A percentile compares a stretch with the other conserved stretches of the same genome.
phyloP scores from a whole-genome alignment of 2,888 invertebrate genomes.

The Pyrrhosoma nymphula region DNA sequence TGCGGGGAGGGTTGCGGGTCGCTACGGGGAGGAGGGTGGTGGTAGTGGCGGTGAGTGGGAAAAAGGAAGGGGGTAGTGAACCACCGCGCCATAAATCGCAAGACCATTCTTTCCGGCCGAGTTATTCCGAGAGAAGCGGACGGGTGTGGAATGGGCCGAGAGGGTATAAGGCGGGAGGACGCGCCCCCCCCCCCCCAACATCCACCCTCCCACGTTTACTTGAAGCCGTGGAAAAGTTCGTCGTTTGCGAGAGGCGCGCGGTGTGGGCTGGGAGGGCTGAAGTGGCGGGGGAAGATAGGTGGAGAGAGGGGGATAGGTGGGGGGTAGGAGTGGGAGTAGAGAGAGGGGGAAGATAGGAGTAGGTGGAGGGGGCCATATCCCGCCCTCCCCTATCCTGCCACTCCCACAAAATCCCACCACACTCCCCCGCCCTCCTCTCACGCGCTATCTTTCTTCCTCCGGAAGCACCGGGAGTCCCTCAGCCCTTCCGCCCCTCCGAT shows the following conservation, averaged over 20 bases:
- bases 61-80: not conserved
- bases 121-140: conserved; percentile 65
- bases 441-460: conserved; percentile 54
- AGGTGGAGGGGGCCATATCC: not conserved
- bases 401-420: not conserved
- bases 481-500: conserved; percentile 2
- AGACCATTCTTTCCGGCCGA: conserved; percentile 64
- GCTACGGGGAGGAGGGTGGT: not conserved
- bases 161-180: not conserved
- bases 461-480: conserved; percentile 43
- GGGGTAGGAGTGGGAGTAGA: no score
- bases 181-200: no score
- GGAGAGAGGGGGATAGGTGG: no score
- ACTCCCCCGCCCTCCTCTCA: not conserved
- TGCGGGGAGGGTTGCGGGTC: not conserved
- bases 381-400: not conserved
- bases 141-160: not conserved
- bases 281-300: not conserved
- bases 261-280: not conserved
- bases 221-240: conserved; percentile 66
- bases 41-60: not conserved
- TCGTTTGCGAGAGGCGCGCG: conserved; percentile 50
- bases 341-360: no score
- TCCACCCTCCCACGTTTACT: conserved; percentile 28
- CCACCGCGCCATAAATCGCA: conserved; percentile 62